Conservation (phyloP, 2,888 invertebrate genomes). For the Iphiclides podalirius region DNA sequence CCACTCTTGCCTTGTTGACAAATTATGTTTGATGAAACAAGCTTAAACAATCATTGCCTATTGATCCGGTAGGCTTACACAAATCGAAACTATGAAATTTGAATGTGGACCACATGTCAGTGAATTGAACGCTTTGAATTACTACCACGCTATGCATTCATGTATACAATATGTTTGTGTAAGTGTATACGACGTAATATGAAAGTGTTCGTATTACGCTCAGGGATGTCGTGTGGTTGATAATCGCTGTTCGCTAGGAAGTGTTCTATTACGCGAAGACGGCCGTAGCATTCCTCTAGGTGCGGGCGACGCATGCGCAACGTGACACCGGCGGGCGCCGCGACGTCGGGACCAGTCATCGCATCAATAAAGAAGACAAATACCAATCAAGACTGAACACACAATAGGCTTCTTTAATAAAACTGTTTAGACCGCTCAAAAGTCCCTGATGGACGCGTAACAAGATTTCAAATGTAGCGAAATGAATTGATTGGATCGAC, state of each 20-base stretch:
- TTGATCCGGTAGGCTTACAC: too few relatives aligned
- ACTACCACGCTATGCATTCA: too few relatives aligned
- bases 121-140: too few relatives aligned
- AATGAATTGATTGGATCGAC: not conserved
- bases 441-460: not conserved
- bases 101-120: too few relatives aligned
- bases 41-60: too few relatives aligned
- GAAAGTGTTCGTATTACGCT: not conserved
- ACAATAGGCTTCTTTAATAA: slow-evolving; percentile 40
- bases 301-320: slow-evolving; percentile 31
- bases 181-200: too few relatives aligned
- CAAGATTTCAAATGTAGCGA: not conserved
- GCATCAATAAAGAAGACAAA: slow-evolving; percentile 71
- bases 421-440: slow-evolving; percentile 14
- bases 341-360: slow-evolving; percentile 58
- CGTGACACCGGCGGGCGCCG: slow-evolving; percentile 50
- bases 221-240: slow-evolving; percentile 8
- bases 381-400: slow-evolving; percentile 52
- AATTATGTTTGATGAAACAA: too few relatives aligned
- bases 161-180: too few relatives aligned
- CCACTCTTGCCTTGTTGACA: too few relatives aligned
- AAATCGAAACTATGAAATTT: too few relatives aligned
- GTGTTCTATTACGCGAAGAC: slow-evolving; percentile 22
- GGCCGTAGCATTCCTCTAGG: slow-evolving; percentile 16
- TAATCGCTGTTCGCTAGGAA: slow-evolving; percentile 10